Evolutionary conservation across 2,888 invertebrate species (phyloP).

Genomic region (Stenchaetothrips biformis): DNA sequence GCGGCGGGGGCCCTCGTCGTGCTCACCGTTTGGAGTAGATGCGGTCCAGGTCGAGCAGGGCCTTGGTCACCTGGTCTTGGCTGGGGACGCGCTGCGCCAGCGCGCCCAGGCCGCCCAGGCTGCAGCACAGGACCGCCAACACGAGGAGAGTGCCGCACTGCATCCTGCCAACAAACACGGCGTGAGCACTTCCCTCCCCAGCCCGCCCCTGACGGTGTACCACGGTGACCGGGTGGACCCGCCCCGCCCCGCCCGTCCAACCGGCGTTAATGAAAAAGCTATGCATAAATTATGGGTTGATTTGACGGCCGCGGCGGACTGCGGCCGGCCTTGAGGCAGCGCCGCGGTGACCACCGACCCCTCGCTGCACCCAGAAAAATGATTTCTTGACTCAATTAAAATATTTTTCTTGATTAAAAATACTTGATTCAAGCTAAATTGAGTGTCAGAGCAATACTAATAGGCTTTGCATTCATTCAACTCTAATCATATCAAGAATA

Average conservation of each 20-base stretch:
- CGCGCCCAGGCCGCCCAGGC: not conserved
- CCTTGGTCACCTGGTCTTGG: slow-evolving; percentile 20
- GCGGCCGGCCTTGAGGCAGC: too few species aligned
- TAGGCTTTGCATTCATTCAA: too few species aligned
- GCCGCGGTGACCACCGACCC: too few species aligned
- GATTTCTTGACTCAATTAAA: too few species aligned
- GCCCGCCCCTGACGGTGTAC: too few species aligned
- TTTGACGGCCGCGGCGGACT: not conserved
- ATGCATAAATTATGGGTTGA: slow-evolving; percentile 18
- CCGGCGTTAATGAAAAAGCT: slow-evolving; percentile 16
- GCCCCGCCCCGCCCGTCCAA: not conserved
- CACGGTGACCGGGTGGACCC: too few species aligned
- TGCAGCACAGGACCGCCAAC: not conserved
- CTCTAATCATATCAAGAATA: too few species aligned
- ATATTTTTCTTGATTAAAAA: too few species aligned
- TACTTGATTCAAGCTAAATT: too few species aligned
- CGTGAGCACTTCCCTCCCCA: not conserved
- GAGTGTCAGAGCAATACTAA: too few species aligned
- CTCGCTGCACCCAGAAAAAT: too few species aligned
- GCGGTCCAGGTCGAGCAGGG: slow-evolving; percentile 4
- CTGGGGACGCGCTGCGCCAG: slow-evolving; percentile 9
- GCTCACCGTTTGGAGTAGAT: slow-evolving; percentile 19
- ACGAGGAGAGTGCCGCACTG: not conserved
- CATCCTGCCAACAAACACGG: not conserved
- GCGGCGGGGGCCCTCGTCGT: not conserved